Evolutionary conservation across 2,797 vertebrate genomes (phyloP).

Genomic region (Oophaga sylvatica): DNA sequence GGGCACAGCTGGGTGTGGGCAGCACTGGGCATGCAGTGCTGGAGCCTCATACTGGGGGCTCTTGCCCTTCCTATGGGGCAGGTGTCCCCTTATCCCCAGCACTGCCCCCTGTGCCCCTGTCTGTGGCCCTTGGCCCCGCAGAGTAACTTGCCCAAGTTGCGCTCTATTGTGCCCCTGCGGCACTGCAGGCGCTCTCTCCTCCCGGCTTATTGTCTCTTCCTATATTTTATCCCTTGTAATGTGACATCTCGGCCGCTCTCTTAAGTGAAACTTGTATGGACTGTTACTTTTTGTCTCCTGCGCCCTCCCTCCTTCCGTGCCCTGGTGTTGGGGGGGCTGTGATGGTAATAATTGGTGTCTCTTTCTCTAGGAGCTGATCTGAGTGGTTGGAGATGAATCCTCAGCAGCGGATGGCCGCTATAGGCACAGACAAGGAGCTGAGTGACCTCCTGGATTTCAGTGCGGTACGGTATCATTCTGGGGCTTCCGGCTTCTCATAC

Average conservation of each 20-base stretch:
- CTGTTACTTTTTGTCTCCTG: too few relatives aligned
- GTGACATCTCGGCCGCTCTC: too few relatives aligned
- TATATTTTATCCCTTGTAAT: neutral
- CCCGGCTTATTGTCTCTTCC: conserved; percentile 33
- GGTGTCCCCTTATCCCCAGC: neutral
- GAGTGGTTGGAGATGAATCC: conserved; percentile 92
- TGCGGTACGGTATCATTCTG: conserved; percentile 83
- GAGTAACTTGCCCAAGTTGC: conserved; percentile 35
- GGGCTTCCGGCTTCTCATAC: conserved; percentile 61
- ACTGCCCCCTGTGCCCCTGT: too few relatives aligned
- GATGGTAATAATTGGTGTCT: conserved; percentile 54
- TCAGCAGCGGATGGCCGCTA: conserved; percentile 98
- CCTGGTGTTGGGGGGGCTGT: conserved; percentile 36
- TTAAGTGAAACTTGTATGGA: too few relatives aligned
- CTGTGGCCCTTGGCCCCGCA: neutral
- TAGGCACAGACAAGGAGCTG: conserved; percentile 98
- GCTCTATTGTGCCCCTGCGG: too few relatives aligned
- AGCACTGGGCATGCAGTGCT: too few relatives aligned
- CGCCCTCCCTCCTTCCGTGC: too few relatives aligned
- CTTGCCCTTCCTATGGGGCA: neutral
- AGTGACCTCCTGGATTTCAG: conserved; percentile 99
- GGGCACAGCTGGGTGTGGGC: conserved; percentile 63
- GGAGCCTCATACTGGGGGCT: neutral
- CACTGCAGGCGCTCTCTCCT: conserved; percentile 48
- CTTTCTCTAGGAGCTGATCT: conserved; percentile 66